Evolutionary conservation across 2,888 invertebrate genomes (phyloP).

Genomic region (Lampropteryx suffumata): DNA sequence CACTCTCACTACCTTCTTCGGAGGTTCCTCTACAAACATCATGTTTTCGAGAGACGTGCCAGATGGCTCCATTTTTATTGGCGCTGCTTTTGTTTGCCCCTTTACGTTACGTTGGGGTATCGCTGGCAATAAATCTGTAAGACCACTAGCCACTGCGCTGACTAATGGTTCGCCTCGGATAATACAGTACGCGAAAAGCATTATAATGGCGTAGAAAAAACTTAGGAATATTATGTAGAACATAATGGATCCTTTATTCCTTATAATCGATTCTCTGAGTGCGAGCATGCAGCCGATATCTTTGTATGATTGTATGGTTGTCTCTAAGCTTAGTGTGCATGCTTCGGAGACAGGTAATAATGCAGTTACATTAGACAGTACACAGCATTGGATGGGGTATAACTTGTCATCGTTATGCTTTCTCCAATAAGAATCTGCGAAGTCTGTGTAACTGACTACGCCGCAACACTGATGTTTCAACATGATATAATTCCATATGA

Average conservation of each 20-base stretch:
- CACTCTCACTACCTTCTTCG: conserved; percentile 62
- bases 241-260: conserved; percentile 55
- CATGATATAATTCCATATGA: conserved; percentile 66
- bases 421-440: conserved; percentile 58
- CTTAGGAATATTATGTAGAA: conserved; percentile 50
- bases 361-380: conserved; percentile 49
- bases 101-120: conserved; percentile 27
- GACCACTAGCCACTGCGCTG: conserved; percentile 42
- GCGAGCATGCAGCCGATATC: conserved; percentile 58
- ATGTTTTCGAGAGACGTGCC: conserved; percentile 54
- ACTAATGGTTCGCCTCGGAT: conserved; percentile 61
- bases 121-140: conserved; percentile 37
- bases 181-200: conserved; percentile 64
- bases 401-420: conserved; percentile 45
- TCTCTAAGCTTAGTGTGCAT: conserved; percentile 47
- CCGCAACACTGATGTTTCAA: conserved; percentile 69
- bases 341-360: conserved; percentile 51
- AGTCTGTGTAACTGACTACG: conserved; percentile 56
- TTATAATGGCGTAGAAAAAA: conserved; percentile 46
- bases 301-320: conserved; percentile 43
- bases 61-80: conserved; percentile 33
- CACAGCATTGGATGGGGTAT: conserved; percentile 67
- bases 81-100: conserved; percentile 11
- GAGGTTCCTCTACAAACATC: conserved; percentile 60
- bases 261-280: conserved; percentile 48